Evolutionary conservation across 2,113 vertebrate genomes (phyloP).

Genomic region (Macquaria australasica): DNA sequence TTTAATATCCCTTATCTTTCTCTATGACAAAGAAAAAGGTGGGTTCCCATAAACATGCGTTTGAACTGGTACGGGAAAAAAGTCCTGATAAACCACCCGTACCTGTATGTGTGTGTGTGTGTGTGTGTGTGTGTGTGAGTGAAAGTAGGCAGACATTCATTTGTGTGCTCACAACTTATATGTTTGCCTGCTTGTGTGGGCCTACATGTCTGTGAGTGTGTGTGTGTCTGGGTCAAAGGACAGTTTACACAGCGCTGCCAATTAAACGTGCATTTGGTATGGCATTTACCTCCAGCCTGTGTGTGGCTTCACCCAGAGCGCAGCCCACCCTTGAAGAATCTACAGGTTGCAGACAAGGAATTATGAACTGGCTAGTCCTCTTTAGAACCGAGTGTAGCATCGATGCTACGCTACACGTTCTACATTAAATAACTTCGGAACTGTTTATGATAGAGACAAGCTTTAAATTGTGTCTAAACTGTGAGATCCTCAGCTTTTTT

Average conservation of each 20-base stretch:
- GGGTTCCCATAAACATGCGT: no score
- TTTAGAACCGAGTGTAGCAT: no score
- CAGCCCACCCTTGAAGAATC: neutral
- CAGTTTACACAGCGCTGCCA: conserved; percentile 32
- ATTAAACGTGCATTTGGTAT: conserved; percentile 49
- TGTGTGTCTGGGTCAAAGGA: conserved; percentile 32
- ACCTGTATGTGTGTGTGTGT: neutral
- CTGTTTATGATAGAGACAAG: no score
- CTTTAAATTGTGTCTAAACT: no score
- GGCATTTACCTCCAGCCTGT: conserved; percentile 4
- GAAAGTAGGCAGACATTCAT: neutral
- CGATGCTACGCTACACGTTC: no score
- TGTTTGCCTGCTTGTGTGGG: neutral
- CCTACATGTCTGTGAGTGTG: neutral
- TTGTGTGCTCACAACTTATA: neutral
- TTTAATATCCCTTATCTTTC: no score
- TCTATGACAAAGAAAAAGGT: no score
- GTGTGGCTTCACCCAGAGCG: neutral
- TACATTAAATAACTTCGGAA: no score
- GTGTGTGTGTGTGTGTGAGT: neutral
- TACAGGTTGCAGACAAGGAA: neutral
- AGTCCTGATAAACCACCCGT: no score
- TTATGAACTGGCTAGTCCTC: neutral
- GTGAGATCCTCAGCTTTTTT: no score
- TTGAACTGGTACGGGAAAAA: no score